Base-by-base conservation (phyloP, 2,797 vertebrate genomes). In the Pantherophis alleghaniensis region DNA sequence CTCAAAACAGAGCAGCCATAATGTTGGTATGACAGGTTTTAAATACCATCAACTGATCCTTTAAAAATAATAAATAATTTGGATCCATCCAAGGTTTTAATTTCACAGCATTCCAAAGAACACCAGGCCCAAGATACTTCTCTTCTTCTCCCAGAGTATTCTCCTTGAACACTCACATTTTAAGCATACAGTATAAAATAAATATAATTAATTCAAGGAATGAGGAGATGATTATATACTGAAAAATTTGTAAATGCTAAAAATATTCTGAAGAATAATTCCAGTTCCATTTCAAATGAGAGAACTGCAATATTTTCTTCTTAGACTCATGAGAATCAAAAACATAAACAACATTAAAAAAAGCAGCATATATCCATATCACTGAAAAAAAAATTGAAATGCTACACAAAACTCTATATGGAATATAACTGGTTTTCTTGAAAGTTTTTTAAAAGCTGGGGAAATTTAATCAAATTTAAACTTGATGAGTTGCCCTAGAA, bases 41-140 rank as follows among this genome's bases (percentile, higher is more conserved):
- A 92, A 93, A 90, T 63, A 32, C 61, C 61, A 90, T 90, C 66
- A 92, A 61, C 83, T 60, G 55, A 16, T 61, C 24, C 18, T 79
- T 79, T 79, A 79, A 79, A 74, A 79, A 79, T 42, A 79, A 42
- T 42, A 32, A 69, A 32, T 69, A 79, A 79, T 42, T 79, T 11
- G 37, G 74, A 79, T 79, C 37, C 74, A 37, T 42, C 37, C 37
- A 42, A 79, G 32, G 3, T 79, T 79, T 79, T 42, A 79, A 79
- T 79, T 42, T 42, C 18, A 11, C 9, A 1, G 74, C 37, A 20
- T 22, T 79, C 37, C 32, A 42, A 79, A 79, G 37, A 79, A 42
- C 32, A 42, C 18, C 37, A 42, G 37, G 7, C 37, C 22, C 18
- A 79, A 22, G 74, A 42, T 42, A 42, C 18, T 22, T 42, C 37